Evolutionary conservation across 2,113 vertebrate species (phyloP), one percentile per base, ranked within the genome.

Genomic region (Aspiorhynchus laticeps): DNA sequence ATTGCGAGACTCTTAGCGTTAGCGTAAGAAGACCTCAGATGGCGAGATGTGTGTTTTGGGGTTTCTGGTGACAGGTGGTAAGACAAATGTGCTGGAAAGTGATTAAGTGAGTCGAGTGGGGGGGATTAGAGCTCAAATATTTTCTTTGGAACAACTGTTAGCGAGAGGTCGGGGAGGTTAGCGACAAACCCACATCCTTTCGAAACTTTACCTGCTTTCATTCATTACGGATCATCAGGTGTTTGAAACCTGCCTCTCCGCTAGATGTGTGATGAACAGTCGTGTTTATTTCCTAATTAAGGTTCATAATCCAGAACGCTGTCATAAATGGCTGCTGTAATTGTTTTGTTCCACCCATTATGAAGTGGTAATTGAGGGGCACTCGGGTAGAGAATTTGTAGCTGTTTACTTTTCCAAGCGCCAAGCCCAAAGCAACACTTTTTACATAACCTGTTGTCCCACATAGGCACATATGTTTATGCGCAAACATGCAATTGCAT

Each of bases 231-330:
- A 75, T 87, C 80, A 80, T 80, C 85, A 84, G 75, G 84, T 84
- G 83, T 83, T 85, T 38, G 76, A 46, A 86, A 83, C 63, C 76
- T 83, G 78, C 87, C 83, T 82, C 61, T 43, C 53, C 69, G 63
- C 51, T 73, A 43, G 69, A 53, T 46, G 51, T 12, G 28, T 80
- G 83, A 88, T 79, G 81, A 91, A 85, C 88, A 90, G 80, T 74
- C 26, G 7, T 88, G 83, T 88, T 93, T 90, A 93, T 93, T 91
- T 88, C 86, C 92, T 92, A 90, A 92, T 94, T 92, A 92, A 89
- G 74, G 24, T 88, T 92, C 89, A 89, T 92, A 88, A 90, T 90
- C 89, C 86, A 80, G 83, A 89, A 87, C 74, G 65, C 89, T 88
- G 90, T 89, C 92, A 91, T 88, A 87, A 88, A 91, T 87, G 76